These are phyloP conservation scores for Zaprionus capensis DNA, from an alignment of 1,140 invertebrate species.

Conservation along the genomic window DNA sequence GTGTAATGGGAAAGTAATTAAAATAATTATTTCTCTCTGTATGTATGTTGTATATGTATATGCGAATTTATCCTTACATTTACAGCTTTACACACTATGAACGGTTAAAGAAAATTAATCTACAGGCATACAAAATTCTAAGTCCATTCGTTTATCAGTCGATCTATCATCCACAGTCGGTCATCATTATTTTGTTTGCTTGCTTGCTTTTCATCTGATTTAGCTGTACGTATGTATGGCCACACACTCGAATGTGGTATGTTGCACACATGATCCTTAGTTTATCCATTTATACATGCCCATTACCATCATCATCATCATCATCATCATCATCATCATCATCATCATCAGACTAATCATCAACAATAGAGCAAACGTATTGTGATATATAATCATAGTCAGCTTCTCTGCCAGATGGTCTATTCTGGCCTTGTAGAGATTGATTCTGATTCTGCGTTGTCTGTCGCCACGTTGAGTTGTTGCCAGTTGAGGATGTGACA, in stretches of 20 bases:
- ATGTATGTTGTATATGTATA: constrained; percentile 26
- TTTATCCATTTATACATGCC: constrained; percentile 44
- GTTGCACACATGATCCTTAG: constrained; percentile 10
- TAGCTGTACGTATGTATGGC: constrained; percentile 40
- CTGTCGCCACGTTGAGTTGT: constrained; percentile 75
- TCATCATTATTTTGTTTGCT: constrained; percentile 61
- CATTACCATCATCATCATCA: constrained; percentile 33
- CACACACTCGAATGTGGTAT: constrained; percentile 6
- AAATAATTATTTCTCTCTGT: constrained; percentile 57
- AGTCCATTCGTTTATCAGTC: constrained; percentile 82
- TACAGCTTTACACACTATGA: constrained; percentile 71
- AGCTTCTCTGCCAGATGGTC: constrained; percentile 76
- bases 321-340: constrained; percentile 77
- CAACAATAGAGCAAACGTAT: constrained; percentile 83
- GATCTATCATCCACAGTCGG: constrained; percentile 75
- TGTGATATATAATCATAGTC: constrained; percentile 83
- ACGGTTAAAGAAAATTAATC: constrained; percentile 78
- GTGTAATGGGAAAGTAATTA: constrained; percentile 30
- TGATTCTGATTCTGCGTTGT: constrained; percentile 70
- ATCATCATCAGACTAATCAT: constrained; percentile 65
- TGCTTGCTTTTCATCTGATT: constrained; percentile 27
- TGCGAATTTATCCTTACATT: constrained; percentile 57
- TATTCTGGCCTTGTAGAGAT: constrained; percentile 66
- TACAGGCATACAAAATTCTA: constrained; percentile 81
- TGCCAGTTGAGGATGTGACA: constrained; percentile 36